Base-by-base conservation (phyloP, 2,797 vertebrate genomes). In the Hybognathus amarus region DNA sequence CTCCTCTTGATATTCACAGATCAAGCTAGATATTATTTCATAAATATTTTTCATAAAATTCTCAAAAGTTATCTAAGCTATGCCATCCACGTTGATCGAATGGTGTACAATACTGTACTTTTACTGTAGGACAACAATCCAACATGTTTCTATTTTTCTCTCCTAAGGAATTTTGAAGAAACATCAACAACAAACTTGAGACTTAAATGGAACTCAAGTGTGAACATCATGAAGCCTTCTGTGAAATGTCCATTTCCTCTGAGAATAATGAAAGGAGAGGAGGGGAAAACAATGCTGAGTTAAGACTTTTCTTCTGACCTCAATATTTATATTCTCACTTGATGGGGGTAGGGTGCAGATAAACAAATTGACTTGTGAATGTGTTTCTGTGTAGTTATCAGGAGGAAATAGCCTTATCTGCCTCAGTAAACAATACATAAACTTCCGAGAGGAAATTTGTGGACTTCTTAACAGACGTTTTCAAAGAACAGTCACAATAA, bases 321-420 rank as follows among this genome's bases (percentile, higher is more conserved):
- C 47, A 73, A 24, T 70, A 69, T 81, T 80, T 79, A 67, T 68
- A 67, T 80, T 79, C 36, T 68, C 15, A 56, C 79, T 81, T 59
- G 61, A n/a, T 59, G 77, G 42, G 68, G 68, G 77, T 18, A 7
- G n/a, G 69, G 59, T 56, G 81, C 9, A 42, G 40, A 70, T 63
- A 70, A 77, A 69, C 52, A 50, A 63, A 77, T 50, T 27, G 20
- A 61, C 59, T 69, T 79, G 63, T 85, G 52, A 68, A 80, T 80
- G 50, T 22, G 38, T 75, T 79, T 79, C 76, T 66, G 38, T 75
- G 47, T 15, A 40, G 64, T 61, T 70, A 83, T 63, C 67, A 38
- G 40, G 56, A 78, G 75, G 66, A 69, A 63, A 61, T 63, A 42
- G 74, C 17, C 85, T 78, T 47, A 67, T 67, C 76, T 33, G 50